A percentile compares a stretch with the other conserved stretches of the same genome.
Conservation (phyloP, 2,797 vertebrate genomes). For the Tympanoctomys barrerae region DNA sequence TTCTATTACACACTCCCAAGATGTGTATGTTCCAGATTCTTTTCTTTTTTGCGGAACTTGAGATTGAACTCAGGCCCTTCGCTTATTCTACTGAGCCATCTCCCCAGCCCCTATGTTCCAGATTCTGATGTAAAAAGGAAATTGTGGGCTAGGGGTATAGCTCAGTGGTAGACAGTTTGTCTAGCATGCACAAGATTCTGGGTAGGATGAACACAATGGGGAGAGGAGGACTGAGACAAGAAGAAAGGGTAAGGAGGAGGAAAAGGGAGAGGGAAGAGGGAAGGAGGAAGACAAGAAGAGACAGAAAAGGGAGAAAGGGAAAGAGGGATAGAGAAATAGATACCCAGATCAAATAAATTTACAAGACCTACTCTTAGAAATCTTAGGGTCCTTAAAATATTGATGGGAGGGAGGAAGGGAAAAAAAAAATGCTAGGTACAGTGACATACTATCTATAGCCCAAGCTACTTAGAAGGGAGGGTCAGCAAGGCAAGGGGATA, state of each 20-base stretch:
- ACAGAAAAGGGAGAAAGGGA: background rate
- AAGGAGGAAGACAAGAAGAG: background rate
- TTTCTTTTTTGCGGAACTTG: no score
- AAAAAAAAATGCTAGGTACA: background rate
- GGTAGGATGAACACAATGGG: background rate
- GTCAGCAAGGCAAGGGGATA: background rate
- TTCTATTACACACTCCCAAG: constrained; percentile 6
- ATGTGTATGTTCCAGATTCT: background rate
- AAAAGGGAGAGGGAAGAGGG: background rate
- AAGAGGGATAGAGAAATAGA: background rate
- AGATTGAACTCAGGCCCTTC: no score
- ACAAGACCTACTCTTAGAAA: constrained; percentile 22
- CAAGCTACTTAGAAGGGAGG: background rate
- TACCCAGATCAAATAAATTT: background rate
- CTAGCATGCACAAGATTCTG: background rate
- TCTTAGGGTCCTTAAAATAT: background rate
- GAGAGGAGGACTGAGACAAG: background rate
- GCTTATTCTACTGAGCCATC: no score
- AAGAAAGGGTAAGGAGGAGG: background rate
- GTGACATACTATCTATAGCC: background rate
- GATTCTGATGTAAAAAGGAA: constrained; percentile 5
- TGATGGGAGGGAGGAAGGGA: background rate
- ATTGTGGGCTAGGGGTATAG: background rate
- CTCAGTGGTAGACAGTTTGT: background rate
- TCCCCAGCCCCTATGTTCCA: background rate